Evolutionary conservation across 2,113 vertebrate species (phyloP), one percentile per base, ranked within the genome.

Genomic region (Neotragus pygmaeus): DNA sequence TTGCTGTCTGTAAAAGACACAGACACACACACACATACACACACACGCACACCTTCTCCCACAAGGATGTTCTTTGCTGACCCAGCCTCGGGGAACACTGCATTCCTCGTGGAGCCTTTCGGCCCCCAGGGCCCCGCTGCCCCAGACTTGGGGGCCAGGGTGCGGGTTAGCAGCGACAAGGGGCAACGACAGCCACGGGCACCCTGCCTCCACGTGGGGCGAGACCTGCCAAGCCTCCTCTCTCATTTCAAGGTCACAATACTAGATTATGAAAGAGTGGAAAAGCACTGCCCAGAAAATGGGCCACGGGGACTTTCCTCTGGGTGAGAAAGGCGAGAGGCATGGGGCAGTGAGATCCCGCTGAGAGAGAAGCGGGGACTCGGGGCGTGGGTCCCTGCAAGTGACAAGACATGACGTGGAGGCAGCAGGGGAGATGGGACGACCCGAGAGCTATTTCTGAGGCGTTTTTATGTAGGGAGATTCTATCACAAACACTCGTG

Each of bases 231-330:
- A 98, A 98, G 98, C 97, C 96, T 97, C 96, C 97, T 95, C 92
- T 96, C 60, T 53, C 45, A 47, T 91, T 97, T 98, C 98, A 98
- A 98, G 99, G 98, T 98, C 98, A 98, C 94, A 97, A 90, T 96
- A 97, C 96, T 90, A 98, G 98, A 85, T 98, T 98, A 97, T 75
- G 95, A 99, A 98, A 99, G 98, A 99, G 97, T 43, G 97, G 98
- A 98, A 98, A 98, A 98, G 96, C 97, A 94, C 98, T 95, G 97
- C 93, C n/a, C 91, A 96, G 88, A 92, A 97, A 98, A 94, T 5
- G 0, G 98, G 94, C 15, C 2, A 82, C 27, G 89, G 98, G 98
- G 98, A 98, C 98, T 98, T 97, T 98, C 98, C 96, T 98, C 92
- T 88, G 78, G 87, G 58, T 19, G 43, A 92, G 80, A 92, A 95